phyloP scores from a whole-genome alignment of 2,888 invertebrate genomes.

The Caenorhabditis zanzibari region DNA sequence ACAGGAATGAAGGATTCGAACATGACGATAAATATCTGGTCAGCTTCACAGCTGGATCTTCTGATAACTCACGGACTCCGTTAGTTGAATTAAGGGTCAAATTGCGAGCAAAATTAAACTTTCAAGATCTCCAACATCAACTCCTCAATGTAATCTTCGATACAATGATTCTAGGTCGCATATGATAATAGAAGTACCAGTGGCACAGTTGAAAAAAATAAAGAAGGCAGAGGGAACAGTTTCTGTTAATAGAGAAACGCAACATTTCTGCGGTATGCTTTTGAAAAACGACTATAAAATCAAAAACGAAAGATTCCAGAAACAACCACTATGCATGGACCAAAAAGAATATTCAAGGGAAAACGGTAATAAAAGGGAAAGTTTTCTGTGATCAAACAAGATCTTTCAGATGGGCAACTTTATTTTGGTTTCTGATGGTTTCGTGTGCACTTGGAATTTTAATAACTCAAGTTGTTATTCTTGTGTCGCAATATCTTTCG shows the following conservation, averaged over 20 bases:
- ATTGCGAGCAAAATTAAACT: neutral
- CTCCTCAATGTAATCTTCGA: conserved; percentile 37
- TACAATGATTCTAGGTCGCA: conserved; percentile 40
- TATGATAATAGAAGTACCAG: conserved; percentile 74
- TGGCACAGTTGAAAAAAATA: conserved; percentile 71
- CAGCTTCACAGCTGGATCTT: conserved; percentile 47
- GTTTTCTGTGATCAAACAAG: neutral
- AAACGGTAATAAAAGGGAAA: conserved; percentile 66
- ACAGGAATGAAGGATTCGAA: conserved; percentile 50
- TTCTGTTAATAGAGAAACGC: conserved; percentile 75
- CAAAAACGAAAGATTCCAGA: conserved; percentile 64
- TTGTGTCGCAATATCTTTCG: conserved; percentile 47
- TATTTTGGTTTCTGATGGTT: conserved; percentile 68
- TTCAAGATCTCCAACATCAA: conserved; percentile 13
- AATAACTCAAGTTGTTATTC: conserved; percentile 60
- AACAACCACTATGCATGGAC: conserved; percentile 81
- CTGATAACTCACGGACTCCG: conserved; percentile 24
- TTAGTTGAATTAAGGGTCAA: neutral
- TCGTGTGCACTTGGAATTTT: conserved; percentile 56
- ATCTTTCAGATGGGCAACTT: conserved; percentile 38
- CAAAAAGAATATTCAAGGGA: conserved; percentile 75
- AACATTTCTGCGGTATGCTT: conserved; percentile 78
- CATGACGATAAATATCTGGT: conserved; percentile 53
- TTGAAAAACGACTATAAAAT: too few species aligned
- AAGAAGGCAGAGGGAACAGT: conserved; percentile 70